Evolutionary conservation across 1,140 invertebrate genomes (phyloP).

Genomic region (Matsumurasca onukii): DNA sequence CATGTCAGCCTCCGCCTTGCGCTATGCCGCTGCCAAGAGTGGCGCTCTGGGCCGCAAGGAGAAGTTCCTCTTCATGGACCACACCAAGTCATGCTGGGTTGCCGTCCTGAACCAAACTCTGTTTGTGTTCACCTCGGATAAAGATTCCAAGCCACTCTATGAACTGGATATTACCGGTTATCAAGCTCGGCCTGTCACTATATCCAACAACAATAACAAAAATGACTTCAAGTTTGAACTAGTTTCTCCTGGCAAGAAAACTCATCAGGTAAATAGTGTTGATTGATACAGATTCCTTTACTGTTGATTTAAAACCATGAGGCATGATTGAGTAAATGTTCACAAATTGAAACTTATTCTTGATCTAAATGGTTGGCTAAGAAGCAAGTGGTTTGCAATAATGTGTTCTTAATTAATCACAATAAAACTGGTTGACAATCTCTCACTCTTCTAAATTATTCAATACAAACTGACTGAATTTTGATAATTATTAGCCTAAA

Average conservation of each 20-base stretch:
- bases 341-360: no score
- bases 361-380: background rate
- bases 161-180: conserved; percentile 36
- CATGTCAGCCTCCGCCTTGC: conserved; percentile 37
- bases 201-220: conserved; percentile 26
- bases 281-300: background rate
- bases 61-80: conserved; percentile 38
- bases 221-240: conserved; percentile 38
- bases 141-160: conserved; percentile 35
- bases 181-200: conserved; percentile 31
- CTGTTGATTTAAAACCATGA: background rate
- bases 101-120: conserved; percentile 34
- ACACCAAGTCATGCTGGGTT: conserved; percentile 36
- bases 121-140: conserved; percentile 37
- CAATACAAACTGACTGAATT: no score
- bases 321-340: no score
- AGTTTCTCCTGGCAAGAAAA: conserved; percentile 39
- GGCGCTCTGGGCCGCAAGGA: conserved; percentile 34
- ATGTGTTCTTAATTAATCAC: background rate
- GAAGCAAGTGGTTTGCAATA: background rate
- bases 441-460: no score
- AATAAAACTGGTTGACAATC: background rate
- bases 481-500: no score
- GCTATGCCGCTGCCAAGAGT: conserved; percentile 38
- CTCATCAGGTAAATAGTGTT: conserved; percentile 36